These are phyloP conservation scores for Hyppa rectilinea DNA, from an alignment of 2,888 invertebrate genomes.

Conservation along the genomic window DNA sequence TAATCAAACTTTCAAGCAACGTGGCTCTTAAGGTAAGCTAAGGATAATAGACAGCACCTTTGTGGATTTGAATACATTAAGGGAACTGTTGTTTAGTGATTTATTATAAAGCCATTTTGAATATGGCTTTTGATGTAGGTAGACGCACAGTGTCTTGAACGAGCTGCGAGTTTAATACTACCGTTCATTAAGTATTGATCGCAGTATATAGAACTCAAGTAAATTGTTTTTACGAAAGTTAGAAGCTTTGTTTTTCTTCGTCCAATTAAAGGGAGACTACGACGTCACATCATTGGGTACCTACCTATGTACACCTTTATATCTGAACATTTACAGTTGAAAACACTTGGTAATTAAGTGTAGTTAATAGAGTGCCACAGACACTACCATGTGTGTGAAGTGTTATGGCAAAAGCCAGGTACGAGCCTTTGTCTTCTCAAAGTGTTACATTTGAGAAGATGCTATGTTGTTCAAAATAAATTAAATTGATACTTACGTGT, in stretches of 20 bases:
- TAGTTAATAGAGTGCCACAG: constrained; percentile 34
- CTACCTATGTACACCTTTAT: not conserved
- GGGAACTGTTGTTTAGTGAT: constrained; percentile 79
- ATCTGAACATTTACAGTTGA: constrained; percentile 33
- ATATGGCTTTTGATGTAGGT: constrained; percentile 70
- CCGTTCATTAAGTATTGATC: constrained; percentile 55
- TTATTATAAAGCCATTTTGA: constrained; percentile 73
- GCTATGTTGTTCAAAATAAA: constrained; percentile 40
- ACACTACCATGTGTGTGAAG: constrained; percentile 17
- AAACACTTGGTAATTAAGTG: constrained; percentile 40
- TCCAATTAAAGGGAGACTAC: constrained; percentile 37
- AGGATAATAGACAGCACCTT: constrained; percentile 82
- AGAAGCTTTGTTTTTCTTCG: constrained; percentile 40
- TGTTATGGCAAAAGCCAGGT: constrained; percentile 40
- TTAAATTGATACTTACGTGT: constrained; percentile 39
- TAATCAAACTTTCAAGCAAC: constrained; percentile 85
- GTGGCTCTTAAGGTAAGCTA: constrained; percentile 76
- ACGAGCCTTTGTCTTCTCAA: constrained; percentile 36
- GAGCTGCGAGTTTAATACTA: constrained; percentile 26
- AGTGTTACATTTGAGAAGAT: constrained; percentile 27
- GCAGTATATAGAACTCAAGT: constrained; percentile 26
- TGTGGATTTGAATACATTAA: constrained; percentile 81
- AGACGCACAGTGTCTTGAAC: constrained; percentile 60
- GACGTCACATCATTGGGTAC: constrained; percentile 9
- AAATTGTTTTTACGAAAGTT: constrained; percentile 39